Evolutionary conservation across 2,888 invertebrate species (phyloP), one percentile per base, ranked within the genome.

Genomic region (Penaeus monodon): DNA sequence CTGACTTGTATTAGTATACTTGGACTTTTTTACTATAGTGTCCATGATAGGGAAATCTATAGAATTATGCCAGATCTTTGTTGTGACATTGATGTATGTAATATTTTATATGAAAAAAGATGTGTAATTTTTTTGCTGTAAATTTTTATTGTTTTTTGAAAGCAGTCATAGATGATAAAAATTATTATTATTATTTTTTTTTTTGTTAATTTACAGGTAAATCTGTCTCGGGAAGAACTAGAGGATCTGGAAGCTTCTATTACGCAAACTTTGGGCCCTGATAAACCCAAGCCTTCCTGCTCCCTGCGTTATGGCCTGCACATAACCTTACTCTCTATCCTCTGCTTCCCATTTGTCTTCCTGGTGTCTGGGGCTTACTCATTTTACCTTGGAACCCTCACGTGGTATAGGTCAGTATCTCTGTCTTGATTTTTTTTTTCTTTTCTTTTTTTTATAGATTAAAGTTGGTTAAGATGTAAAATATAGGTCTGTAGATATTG

Each of bases 311-410:
- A 80, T 27, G 90, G 90, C 7, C 81, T 84, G 22, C 90, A 90
- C 77, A 83, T 90, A 22, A 81, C 86, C 20, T 66, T 90, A 93
- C 94, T 90, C 63, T 90, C 90, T 57, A 70, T 90, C 57, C 8
- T 90, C 49, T 87, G 85, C 76, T 78, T 85, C 90, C 96, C 96
- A 22, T 93, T 95, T 92, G 94, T 95, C 29, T 93, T 94, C 63
- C 90, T 94, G 68, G 93, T 95, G 87, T 95, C 96, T 20, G 93
- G 94, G 24, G 92, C 94, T 79, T 95, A 95, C 91, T 95, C 95
- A 1, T 96, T 96, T 92, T 96, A 96, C 91, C 94, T 95, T 89
- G 96, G 96, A 33, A 95, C 96, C 2, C 92, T 95, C 91, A 95
- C 95, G 79, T 96, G 96, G 96, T 96, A 96, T 91, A 96, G 89